phyloP scores from a whole-genome alignment of 2,888 invertebrate species.

The Thymelicus acteon region DNA sequence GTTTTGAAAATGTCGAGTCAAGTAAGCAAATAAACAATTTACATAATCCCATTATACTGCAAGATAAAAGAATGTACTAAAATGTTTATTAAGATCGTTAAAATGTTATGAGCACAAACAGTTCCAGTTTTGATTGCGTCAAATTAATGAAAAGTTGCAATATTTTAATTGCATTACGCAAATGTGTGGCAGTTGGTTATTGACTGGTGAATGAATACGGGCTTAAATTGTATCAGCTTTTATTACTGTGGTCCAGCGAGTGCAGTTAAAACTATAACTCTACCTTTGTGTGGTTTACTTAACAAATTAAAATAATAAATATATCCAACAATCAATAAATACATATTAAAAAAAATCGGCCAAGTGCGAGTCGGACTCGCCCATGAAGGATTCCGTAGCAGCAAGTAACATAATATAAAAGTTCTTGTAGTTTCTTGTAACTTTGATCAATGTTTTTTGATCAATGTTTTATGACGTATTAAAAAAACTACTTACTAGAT shows the following conservation, averaged over 20 bases:
- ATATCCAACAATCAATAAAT: too few relatives aligned
- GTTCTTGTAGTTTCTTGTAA: too few relatives aligned
- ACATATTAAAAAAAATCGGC: too few relatives aligned
- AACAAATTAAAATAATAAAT: background rate
- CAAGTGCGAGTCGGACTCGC: too few relatives aligned
- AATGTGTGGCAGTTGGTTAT: conserved; percentile 23
- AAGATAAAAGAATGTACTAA: background rate
- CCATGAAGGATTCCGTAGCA: too few relatives aligned
- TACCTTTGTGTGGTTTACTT: background rate
- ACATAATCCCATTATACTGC: too few relatives aligned
- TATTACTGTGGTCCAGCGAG: conserved; percentile 24
- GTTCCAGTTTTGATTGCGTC: conserved; percentile 27
- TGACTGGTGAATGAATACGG: conserved; percentile 9
- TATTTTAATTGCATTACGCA: conserved; percentile 32
- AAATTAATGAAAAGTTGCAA: conserved; percentile 28
- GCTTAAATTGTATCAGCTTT: conserved; percentile 16
- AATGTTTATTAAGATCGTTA: background rate
- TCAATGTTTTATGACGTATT: too few relatives aligned
- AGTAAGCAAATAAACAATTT: too few relatives aligned
- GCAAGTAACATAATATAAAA: too few relatives aligned
- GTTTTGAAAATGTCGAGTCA: too few relatives aligned
- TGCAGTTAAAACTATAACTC: background rate
- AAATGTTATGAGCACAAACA: conserved; percentile 1
- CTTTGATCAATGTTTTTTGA: too few relatives aligned
- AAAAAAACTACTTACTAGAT: too few relatives aligned